These are phyloP conservation scores for Neopipo cinnamomea DNA, from an alignment of 2,113 vertebrate genomes.

Conservation along the genomic window DNA sequence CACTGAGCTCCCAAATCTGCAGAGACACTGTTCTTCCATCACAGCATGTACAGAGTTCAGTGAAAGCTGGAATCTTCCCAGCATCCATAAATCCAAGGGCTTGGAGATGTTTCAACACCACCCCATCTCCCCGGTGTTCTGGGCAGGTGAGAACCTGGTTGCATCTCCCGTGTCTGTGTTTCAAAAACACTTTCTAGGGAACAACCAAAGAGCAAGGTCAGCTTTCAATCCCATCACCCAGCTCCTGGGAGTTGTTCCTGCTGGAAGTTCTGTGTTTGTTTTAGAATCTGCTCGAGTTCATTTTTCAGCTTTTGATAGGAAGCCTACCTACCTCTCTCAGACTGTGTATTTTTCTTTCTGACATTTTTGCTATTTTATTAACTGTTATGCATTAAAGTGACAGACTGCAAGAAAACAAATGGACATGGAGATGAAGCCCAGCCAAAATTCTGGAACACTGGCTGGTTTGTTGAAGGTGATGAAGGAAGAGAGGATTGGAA, in stretches of 20 bases:
- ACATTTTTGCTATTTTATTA: constrained; percentile 22
- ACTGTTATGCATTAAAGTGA: not conserved
- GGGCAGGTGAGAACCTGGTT: not conserved
- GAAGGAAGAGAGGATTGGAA: constrained; percentile 17
- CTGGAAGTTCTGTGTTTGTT: not conserved
- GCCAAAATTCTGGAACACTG: not conserved
- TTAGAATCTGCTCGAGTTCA: not conserved
- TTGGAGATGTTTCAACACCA: not conserved
- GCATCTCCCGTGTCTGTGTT: not conserved
- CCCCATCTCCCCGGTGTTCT: not conserved
- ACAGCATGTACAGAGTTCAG: not conserved
- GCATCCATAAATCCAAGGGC: accelerated
- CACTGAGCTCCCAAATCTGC: not conserved
- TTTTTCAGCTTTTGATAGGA: not conserved
- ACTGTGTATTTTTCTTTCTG: constrained; percentile 10
- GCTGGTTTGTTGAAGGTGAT: not conserved
- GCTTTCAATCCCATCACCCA: not conserved
- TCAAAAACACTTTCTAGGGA: not conserved
- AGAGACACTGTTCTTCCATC: not conserved
- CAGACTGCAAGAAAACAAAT: constrained; percentile 14
- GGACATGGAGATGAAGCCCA: not conserved
- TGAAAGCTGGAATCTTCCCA: not conserved
- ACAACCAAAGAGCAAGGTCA: not conserved
- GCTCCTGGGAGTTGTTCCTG: not conserved
- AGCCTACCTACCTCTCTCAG: not conserved